Evolutionary conservation across 2,113 vertebrate genomes (phyloP).

Genomic region (Tachysurus fulvidraco): DNA sequence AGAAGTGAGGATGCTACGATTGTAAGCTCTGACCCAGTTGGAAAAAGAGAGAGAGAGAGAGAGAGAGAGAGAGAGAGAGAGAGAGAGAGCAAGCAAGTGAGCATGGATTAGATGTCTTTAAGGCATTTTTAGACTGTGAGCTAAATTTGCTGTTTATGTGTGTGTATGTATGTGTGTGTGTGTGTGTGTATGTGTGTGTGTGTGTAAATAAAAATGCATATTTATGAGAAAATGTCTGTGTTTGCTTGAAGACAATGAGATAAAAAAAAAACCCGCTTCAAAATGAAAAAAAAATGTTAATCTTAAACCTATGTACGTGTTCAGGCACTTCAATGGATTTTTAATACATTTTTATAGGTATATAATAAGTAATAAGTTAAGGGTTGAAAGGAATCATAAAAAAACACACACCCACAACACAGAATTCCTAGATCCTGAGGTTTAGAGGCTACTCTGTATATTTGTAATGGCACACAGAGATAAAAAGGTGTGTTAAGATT

Average conservation of each 20-base stretch:
- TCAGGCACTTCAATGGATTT: neutral
- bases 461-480: neutral
- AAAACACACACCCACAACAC: neutral
- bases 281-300: neutral
- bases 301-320: neutral
- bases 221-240: neutral
- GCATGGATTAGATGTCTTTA: conserved; percentile 50
- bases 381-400: neutral
- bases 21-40: conserved; percentile 59
- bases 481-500: too few relatives aligned
- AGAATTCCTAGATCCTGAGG: too few relatives aligned
- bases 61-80: neutral
- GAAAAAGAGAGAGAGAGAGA: conserved; percentile 22
- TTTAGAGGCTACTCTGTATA: neutral
- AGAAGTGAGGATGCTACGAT: conserved; percentile 41
- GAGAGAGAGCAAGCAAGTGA: conserved; percentile 24
- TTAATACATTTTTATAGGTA: neutral
- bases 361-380: too few relatives aligned
- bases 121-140: conserved; percentile 52
- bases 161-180: neutral
- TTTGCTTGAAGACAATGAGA: neutral
- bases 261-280: neutral
- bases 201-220: neutral
- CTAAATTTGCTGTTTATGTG: conserved; percentile 46
- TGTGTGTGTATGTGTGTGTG: neutral